Evolutionary conservation across 2,888 invertebrate genomes (phyloP).

Genomic region (Bellardia bayeri): DNA sequence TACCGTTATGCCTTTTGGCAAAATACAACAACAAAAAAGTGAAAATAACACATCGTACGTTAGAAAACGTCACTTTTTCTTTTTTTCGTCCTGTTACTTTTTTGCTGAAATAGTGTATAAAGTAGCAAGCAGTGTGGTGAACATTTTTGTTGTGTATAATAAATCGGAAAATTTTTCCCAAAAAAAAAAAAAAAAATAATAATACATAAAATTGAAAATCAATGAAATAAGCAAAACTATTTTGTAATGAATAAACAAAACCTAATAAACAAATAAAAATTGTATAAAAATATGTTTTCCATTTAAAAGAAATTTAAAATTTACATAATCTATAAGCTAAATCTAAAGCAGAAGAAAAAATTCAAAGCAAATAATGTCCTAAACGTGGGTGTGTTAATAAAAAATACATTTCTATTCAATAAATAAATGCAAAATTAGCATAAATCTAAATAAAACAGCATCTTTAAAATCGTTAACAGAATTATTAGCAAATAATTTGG

Average conservation of each 20-base stretch:
- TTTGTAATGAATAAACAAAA: slow-evolving; percentile 1
- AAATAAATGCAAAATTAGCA: not conserved
- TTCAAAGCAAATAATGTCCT: slow-evolving; percentile 43
- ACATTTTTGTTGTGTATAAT: slow-evolving; percentile 42
- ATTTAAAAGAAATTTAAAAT: slow-evolving; percentile 22
- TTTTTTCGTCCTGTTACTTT: slow-evolving; percentile 50
- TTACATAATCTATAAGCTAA: slow-evolving; percentile 31
- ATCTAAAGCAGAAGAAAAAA: not conserved
- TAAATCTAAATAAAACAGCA: not conserved
- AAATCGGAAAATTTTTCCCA: slow-evolving; percentile 4
- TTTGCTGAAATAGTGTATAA: slow-evolving; percentile 23
- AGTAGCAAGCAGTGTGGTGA: slow-evolving; percentile 28
- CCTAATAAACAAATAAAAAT: not conserved
- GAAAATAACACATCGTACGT: slow-evolving; percentile 12
- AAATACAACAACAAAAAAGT: slow-evolving; percentile 10
- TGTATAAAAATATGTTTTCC: slow-evolving; percentile 7
- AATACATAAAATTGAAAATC: slow-evolving; percentile 8
- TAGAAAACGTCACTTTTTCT: slow-evolving; percentile 27
- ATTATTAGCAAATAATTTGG: slow-evolving; percentile 3
- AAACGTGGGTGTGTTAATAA: slow-evolving; percentile 55
- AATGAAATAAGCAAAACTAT: slow-evolving; percentile 11
- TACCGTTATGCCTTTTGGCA: slow-evolving; percentile 47
- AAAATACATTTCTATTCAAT: slow-evolving; percentile 4
- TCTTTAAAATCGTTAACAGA: not conserved
- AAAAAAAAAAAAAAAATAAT: slow-evolving; percentile 22